Percentiles rank a stretch among this genome's conserved stretches.
phyloP scores from a whole-genome alignment of 1,140 invertebrate species.

The Heliconius nattereri region DNA sequence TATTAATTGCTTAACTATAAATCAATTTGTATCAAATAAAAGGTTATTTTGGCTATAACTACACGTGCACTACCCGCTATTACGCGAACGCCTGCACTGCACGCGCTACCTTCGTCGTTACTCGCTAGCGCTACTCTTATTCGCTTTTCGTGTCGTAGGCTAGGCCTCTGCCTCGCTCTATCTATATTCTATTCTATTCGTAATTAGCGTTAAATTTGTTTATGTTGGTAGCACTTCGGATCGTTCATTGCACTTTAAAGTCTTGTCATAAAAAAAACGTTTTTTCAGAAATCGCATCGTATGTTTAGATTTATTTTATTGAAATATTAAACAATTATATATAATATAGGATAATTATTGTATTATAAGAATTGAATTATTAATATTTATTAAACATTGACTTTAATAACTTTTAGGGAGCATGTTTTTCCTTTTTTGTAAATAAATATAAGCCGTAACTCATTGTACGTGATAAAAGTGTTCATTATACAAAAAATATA shows the following conservation, averaged over 20 bases:
- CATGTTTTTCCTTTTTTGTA: no score
- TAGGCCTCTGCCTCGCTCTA: background rate
- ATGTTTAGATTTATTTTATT: no score
- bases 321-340: no score
- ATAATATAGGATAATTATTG: background rate
- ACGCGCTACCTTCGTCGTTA: slow-evolving; percentile 42
- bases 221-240: slow-evolving; percentile 16
- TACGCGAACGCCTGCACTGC: slow-evolving; percentile 45
- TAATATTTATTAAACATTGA: no score
- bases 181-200: slow-evolving; percentile 5
- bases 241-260: slow-evolving; percentile 8
- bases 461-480: no score
- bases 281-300: no score
- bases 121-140: background rate
- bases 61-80: slow-evolving; percentile 46
- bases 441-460: no score
- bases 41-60: slow-evolving; percentile 51
- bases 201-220: background rate
- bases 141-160: background rate
- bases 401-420: no score
- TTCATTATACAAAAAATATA: no score
- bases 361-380: no score
- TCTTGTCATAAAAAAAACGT: background rate
- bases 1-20: slow-evolving; percentile 27
- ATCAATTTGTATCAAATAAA: slow-evolving; percentile 37